Percentiles rank a stretch among this genome's conserved stretches.
phyloP scores from a whole-genome alignment of 2,888 invertebrate genomes.

The Hypsopygia costalis region DNA sequence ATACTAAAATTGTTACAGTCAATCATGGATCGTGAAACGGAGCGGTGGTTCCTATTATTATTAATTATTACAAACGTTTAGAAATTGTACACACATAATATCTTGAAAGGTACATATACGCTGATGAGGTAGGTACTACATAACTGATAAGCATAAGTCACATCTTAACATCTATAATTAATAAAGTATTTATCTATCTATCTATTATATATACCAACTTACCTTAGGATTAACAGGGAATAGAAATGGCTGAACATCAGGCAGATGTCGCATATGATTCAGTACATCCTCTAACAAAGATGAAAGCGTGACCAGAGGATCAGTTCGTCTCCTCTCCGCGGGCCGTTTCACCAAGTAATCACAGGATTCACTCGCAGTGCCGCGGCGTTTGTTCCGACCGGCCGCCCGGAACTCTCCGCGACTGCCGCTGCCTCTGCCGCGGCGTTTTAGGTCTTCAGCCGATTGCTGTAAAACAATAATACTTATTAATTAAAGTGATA shows the following conservation, averaged over 20 bases:
- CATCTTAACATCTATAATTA: no score
- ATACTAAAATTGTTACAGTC: no score
- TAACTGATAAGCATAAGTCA: no score
- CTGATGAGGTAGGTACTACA: no score
- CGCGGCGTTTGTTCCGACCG: conserved; percentile 49
- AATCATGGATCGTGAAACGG: no score
- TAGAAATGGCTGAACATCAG: conserved; percentile 95
- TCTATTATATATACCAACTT: no score
- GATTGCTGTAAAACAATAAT: conserved; percentile 76
- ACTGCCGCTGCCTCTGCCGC: conserved; percentile 86
- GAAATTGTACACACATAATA: no score
- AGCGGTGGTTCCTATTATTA: no score
- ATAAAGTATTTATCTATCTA: no score
- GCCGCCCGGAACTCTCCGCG: conserved; percentile 75
- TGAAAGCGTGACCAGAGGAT: conserved; percentile 97
- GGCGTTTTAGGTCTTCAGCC: conserved; percentile 91
- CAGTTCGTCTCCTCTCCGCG: conserved; percentile 94
- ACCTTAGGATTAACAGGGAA: conserved; percentile 97
- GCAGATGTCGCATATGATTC: conserved; percentile 94
- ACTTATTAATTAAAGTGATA: no score
- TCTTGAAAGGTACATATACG: no score
- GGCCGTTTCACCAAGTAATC: conserved; percentile 94
- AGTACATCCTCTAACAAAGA: conserved; percentile 94
- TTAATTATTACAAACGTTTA: no score
- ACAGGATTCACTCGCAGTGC: conserved; percentile 66